Evolutionary conservation across 2,888 invertebrate species (phyloP).

Genomic region (Blomia tropicalis): DNA sequence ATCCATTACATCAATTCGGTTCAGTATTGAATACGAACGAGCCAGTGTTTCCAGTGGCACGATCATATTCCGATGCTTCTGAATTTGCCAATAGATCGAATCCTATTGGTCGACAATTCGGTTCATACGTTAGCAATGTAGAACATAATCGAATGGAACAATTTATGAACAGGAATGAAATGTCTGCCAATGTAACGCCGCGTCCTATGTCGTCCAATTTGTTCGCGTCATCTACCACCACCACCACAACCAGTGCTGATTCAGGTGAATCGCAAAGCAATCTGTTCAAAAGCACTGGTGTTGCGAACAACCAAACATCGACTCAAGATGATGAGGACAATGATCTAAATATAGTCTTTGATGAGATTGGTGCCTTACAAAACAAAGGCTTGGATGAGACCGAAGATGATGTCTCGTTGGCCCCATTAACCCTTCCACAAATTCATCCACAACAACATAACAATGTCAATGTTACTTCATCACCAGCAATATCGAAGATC

Average conservation of each 20-base stretch:
- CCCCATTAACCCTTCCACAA: background rate
- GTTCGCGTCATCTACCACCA: background rate
- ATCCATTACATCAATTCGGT: background rate
- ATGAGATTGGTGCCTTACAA: constrained; percentile 8
- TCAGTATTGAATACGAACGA: background rate
- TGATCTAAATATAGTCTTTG: constrained; percentile 2
- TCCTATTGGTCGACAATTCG: background rate
- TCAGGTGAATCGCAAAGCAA: background rate
- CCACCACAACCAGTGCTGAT: background rate
- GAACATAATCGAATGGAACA: background rate
- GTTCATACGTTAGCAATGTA: no score
- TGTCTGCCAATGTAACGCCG: background rate
- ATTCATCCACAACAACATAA: no score
- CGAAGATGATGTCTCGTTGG: background rate
- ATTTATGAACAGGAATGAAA: background rate
- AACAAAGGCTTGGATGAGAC: constrained; percentile 1
- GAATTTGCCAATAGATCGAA: background rate
- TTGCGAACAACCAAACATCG: background rate
- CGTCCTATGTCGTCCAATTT: background rate
- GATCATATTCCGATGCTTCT: background rate
- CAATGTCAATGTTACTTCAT: background rate
- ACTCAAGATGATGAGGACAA: constrained; percentile 14
- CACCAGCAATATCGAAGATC: background rate
- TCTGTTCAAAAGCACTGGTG: no score
- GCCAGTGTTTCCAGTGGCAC: background rate